Evolutionary conservation across 2,113 vertebrate genomes (phyloP), one percentile per base, ranked within the genome.

Genomic region (Anolis sagrei): DNA sequence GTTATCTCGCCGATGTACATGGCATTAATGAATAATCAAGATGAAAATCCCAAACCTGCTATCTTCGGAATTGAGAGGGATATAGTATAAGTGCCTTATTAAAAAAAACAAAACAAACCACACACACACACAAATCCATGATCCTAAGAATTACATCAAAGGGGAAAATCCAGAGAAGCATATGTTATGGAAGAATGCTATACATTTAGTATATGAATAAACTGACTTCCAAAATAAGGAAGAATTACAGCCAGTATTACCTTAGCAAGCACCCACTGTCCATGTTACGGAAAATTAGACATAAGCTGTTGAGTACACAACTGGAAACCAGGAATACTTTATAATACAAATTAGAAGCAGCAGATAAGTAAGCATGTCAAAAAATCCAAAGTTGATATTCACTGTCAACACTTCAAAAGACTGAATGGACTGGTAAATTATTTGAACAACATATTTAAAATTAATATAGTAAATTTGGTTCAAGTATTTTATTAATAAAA

Each of bases 1-100:
- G 36, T 4, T 16, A 91, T 85, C 86, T 49, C 85, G 79, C 48
- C 76, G n/a, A 75, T 84, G 64, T 27, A 9, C 49, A 39, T 90
- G 69, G 6, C 2, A 64, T 48, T 10, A 78, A 0, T 49, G 16
- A 83, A 0, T 0, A 48, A 75, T 82, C 58, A 61, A 49, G n/a
- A 86, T n/a, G 21, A 73, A 80, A 80, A 64, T 14, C 18, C 69
- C 62, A n/a, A 76, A 44, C 32, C 29, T 76, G 29, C 39, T 82
- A 16, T 54, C 49, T 73, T 58, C 61, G 10, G 25, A 80, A 80
- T 82, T 2, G 72, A 70, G 29, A 21, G 34, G 7, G 25, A 61
- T 73, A n/a, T n/a, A 29, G 68, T 72, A 13, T 44, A 5, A 72
- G 13, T 58, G 14, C 18, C 27, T 73, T 61, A 39, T 32, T 34